Evolutionary conservation across 2,113 vertebrate genomes (phyloP).

Genomic region (Alaudala cheleensis): DNA sequence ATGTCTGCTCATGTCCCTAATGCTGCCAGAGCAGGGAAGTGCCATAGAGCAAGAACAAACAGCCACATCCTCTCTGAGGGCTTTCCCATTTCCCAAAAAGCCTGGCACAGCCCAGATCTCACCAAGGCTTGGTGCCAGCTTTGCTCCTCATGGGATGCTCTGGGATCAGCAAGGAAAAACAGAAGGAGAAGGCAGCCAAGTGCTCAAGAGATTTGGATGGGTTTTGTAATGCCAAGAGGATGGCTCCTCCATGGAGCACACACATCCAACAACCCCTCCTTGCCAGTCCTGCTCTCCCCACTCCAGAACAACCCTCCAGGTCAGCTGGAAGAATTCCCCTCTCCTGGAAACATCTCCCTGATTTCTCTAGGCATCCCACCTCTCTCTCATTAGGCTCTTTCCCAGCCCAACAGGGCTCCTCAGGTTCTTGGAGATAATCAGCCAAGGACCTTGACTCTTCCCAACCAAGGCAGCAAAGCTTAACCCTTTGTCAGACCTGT

Average conservation of each 20-base stretch:
- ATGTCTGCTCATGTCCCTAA: rapidly evolving
- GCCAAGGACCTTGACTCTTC: background rate
- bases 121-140: background rate
- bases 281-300: background rate
- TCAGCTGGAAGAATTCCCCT: background rate
- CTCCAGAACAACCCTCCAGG: background rate
- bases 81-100: background rate
- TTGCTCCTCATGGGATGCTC: background rate
- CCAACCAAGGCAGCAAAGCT: background rate
- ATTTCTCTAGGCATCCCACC: background rate
- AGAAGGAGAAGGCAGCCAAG: background rate
- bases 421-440: background rate
- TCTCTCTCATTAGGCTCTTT: background rate
- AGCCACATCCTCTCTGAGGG: background rate
- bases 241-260: background rate
- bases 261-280: background rate
- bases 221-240: background rate
- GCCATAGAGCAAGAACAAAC: background rate
- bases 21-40: rapidly evolving
- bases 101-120: background rate
- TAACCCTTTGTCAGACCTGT: background rate
- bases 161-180: background rate
- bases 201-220: background rate
- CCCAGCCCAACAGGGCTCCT: background rate
- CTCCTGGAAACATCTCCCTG: background rate